These are phyloP conservation scores for Polypterus senegalus DNA, from an alignment of 2,113 vertebrate genomes.

Conservation along the genomic window DNA sequence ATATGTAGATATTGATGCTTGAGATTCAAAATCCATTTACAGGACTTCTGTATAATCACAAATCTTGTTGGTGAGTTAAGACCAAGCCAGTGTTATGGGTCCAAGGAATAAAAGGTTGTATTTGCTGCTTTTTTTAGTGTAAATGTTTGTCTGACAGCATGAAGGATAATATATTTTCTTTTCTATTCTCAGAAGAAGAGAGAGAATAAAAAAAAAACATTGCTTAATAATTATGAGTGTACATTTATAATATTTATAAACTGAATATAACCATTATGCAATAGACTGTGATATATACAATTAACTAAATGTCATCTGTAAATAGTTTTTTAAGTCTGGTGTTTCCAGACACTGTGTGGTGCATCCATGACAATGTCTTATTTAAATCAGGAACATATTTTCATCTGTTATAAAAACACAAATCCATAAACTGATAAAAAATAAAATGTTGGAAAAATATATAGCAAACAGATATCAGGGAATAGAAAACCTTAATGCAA, in stretches of 20 bases:
- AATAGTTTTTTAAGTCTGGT: constrained; percentile 85
- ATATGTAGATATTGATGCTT: constrained; percentile 24
- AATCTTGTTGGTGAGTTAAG: constrained; percentile 28
- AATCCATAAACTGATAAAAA: constrained; percentile 19
- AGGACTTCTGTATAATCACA: constrained; percentile 29
- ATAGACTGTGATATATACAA: constrained; percentile 78
- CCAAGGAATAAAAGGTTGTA: constrained; percentile 44
- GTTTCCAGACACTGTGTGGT: constrained; percentile 72
- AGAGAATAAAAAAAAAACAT: constrained; percentile 42
- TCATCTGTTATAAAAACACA: constrained; percentile 40
- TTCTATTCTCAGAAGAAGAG: constrained; percentile 44
- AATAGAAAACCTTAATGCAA: constrained; percentile 59
- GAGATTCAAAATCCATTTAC: constrained; percentile 29
- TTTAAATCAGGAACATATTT: constrained; percentile 77
- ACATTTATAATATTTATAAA: constrained; percentile 75
- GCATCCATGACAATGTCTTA: constrained; percentile 83
- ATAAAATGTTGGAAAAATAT: constrained; percentile 29
- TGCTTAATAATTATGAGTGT: constrained; percentile 51
- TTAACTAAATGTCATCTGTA: constrained; percentile 78
- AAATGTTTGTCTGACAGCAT: constrained; percentile 24
- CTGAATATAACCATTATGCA: constrained; percentile 69
- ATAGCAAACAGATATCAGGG: constrained; percentile 35
- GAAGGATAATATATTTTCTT: constrained; percentile 48
- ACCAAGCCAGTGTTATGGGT: constrained; percentile 53
- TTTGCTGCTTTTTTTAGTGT: constrained; percentile 41